These are phyloP conservation scores for Drosophila littoralis DNA, from an alignment of 1,140 invertebrate species.

Conservation along the genomic window DNA sequence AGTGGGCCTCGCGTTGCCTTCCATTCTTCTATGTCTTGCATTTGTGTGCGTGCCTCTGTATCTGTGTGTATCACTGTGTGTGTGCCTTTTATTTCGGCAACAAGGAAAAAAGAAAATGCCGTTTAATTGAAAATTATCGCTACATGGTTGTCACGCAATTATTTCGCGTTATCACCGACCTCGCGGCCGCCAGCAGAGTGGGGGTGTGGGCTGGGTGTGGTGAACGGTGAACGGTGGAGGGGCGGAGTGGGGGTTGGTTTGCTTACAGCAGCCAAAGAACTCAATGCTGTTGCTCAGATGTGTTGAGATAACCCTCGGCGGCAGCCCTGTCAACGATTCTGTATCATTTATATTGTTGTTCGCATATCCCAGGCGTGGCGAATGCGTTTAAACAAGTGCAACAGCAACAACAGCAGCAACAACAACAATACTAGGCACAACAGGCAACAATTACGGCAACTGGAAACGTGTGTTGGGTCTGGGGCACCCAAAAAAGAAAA, in stretches of 20 bases:
- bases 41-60: background rate
- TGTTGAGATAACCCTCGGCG: conserved; percentile 38
- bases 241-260: background rate
- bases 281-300: background rate
- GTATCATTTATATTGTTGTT: conserved; percentile 67
- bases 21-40: conserved; percentile 8
- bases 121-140: conserved; percentile 84
- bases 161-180: conserved; percentile 78
- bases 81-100: conserved; percentile 39
- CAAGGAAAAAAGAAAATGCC: conserved; percentile 63
- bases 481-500: conserved; percentile 18
- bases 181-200: background rate
- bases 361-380: conserved; percentile 59
- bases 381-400: conserved; percentile 73
- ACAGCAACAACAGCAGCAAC: conserved; percentile 10
- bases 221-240: background rate
- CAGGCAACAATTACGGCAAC: background rate
- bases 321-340: conserved; percentile 29
- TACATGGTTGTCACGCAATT: conserved; percentile 84
- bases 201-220: background rate
- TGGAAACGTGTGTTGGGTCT: background rate
- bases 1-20: conserved; percentile 14
- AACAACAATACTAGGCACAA: background rate
- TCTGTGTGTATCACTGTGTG: conserved; percentile 13
- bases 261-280: background rate